Percentiles rank a stretch among this genome's conserved stretches.
Conservation (phyloP, 2,113 vertebrate species). For the Aepyceros melampus region DNA sequence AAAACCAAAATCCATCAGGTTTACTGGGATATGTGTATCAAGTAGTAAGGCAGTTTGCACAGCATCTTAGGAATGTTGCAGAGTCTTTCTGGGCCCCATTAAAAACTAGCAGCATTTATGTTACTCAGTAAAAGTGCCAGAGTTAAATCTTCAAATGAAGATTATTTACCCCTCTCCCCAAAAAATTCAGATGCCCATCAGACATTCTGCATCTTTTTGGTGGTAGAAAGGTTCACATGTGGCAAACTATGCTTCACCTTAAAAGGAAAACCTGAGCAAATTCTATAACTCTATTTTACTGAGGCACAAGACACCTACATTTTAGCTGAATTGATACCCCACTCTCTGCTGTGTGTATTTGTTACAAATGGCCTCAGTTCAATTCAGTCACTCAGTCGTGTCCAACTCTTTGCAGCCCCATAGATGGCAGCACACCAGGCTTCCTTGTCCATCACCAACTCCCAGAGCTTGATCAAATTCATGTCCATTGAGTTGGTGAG, state of each 20-base stretch:
- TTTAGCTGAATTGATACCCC: background rate
- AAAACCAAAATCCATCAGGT: background rate
- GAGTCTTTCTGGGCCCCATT: background rate
- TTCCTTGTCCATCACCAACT: background rate
- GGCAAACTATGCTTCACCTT: background rate
- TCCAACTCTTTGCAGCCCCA: background rate
- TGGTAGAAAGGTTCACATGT: background rate
- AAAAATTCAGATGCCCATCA: background rate
- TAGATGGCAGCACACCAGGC: background rate
- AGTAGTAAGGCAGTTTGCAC: background rate
- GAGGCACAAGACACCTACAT: background rate
- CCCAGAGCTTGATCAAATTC: background rate
- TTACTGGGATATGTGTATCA: background rate
- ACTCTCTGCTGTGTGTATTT: background rate
- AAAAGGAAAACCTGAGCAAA: background rate
- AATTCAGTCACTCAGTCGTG: background rate
- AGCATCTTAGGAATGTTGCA: background rate
- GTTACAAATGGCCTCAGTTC: background rate
- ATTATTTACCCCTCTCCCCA: background rate
- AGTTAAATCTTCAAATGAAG: background rate
- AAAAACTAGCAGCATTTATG: background rate
- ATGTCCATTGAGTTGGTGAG: background rate
- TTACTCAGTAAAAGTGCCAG: background rate
- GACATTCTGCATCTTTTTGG: background rate
- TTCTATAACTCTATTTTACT: background rate